A percentile compares a stretch with the other conserved stretches of the same genome.
phyloP scores from a whole-genome alignment of 1,140 invertebrate genomes.

The Eueides isabella region DNA sequence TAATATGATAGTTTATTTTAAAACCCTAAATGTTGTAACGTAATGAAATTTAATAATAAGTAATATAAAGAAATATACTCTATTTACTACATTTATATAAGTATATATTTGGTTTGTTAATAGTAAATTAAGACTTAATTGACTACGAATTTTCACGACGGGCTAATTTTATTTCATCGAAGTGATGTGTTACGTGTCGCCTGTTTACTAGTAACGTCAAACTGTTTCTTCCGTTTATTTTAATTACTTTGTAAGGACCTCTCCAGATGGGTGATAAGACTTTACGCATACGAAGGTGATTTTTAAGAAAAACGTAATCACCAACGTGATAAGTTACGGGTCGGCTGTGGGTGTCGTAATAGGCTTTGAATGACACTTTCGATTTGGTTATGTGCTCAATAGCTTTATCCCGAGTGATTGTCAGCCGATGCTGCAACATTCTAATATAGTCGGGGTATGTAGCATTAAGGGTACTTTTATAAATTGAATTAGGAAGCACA shows the following conservation, averaged over 20 bases:
- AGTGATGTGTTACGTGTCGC: conserved; percentile 39
- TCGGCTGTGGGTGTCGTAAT: conserved; percentile 22
- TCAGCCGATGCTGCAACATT: conserved; percentile 28
- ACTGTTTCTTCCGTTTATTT: conserved; percentile 36
- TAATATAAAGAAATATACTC: too few species aligned
- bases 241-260: conserved; percentile 37
- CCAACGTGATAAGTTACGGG: conserved; percentile 33
- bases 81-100: too few species aligned
- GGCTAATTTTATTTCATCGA: conserved; percentile 38
- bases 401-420: conserved; percentile 17
- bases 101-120: too few species aligned
- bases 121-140: not conserved
- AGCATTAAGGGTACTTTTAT: not conserved
- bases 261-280: conserved; percentile 37
- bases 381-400: conserved; percentile 18
- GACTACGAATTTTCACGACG: not conserved
- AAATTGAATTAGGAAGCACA: conserved; percentile 20
- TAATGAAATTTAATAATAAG: too few species aligned
- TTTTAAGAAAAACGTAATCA: conserved; percentile 28
- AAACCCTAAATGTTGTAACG: too few species aligned
- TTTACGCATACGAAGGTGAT: conserved; percentile 27
- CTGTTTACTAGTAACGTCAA: conserved; percentile 32
- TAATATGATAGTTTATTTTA: too few species aligned
- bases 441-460: conserved; percentile 32
- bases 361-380: conserved; percentile 23